A percentile compares a stretch with the other conserved stretches of the same genome.
phyloP scores from a whole-genome alignment of 2,888 invertebrate species.

The Idaea aversata region DNA sequence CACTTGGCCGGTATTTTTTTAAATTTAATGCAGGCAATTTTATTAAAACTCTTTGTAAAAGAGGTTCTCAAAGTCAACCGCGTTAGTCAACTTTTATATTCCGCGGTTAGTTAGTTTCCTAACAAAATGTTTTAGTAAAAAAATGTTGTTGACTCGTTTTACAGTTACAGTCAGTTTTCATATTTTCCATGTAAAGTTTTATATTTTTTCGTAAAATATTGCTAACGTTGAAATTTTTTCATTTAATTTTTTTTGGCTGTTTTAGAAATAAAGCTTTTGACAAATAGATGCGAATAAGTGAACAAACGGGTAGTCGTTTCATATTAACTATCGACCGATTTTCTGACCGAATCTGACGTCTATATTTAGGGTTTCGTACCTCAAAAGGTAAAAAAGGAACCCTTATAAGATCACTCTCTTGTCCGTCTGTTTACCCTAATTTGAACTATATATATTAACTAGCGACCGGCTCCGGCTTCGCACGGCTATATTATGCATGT shows the following conservation, averaged over 20 bases:
- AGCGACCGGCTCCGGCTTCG: too few relatives aligned
- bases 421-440: too few relatives aligned
- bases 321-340: too few relatives aligned
- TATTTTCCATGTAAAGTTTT: slow-evolving; percentile 20
- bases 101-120: neutral
- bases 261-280: neutral
- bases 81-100: slow-evolving; percentile 27
- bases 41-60: neutral
- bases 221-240: neutral
- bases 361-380: too few relatives aligned
- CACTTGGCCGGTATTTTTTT: neutral
- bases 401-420: too few relatives aligned
- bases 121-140: neutral
- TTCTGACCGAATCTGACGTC: too few relatives aligned
- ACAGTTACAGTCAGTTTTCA: neutral
- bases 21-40: neutral
- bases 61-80: slow-evolving; percentile 1
- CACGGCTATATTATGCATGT: too few relatives aligned
- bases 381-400: too few relatives aligned
- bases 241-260: neutral
- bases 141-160: neutral
- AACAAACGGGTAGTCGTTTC: too few relatives aligned
- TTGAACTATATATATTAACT: too few relatives aligned
- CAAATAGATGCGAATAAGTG: too few relatives aligned
- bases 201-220: slow-evolving; percentile 31